Conservation (phyloP, 64 coral and sea anemone genomes). For the Anthopleura sola region DNA sequence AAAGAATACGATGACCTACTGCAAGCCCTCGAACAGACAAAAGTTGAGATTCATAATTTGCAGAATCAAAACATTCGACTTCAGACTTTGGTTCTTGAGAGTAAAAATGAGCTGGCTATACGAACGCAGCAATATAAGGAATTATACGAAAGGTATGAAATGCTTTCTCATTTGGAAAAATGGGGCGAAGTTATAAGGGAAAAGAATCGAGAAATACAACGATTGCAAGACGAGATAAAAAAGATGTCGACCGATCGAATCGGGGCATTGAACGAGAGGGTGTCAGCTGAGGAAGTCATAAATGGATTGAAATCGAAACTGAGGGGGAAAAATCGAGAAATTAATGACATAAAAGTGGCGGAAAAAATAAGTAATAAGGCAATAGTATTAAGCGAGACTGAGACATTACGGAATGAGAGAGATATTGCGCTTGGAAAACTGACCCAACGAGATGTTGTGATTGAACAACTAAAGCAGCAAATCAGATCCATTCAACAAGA, state of each 20-base stretch:
- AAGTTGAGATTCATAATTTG: neutral
- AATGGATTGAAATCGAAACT: conserved; percentile 58
- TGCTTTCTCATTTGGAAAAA: conserved; percentile 39
- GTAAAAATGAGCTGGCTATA: neutral
- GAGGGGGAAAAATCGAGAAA: conserved; percentile 40
- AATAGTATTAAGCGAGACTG: conserved; percentile 72
- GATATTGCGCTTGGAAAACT: conserved; percentile 50
- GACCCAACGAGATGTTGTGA: conserved; percentile 15
- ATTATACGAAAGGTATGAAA: conserved; percentile 41
- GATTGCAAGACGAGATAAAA: conserved; percentile 36
- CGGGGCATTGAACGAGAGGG: conserved; percentile 62
- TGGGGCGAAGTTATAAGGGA: conserved; percentile 72
- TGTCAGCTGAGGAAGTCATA: conserved; percentile 38
- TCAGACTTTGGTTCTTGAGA: conserved; percentile 1
- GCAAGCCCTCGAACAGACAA: neutral
- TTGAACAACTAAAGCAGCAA: conserved; percentile 42
- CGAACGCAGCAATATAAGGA: conserved; percentile 43
- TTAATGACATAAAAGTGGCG: conserved; percentile 41
- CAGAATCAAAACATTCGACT: conserved; percentile 16
- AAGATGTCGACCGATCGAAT: conserved; percentile 69
- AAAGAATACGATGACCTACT: neutral
- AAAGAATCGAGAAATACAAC: conserved; percentile 61
- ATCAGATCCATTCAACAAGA: neutral
- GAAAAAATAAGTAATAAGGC: conserved; percentile 81
- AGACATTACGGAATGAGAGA: conserved; percentile 56